A percentile compares a stretch with the other conserved stretches of the same genome.
Evolutionary conservation across 2,797 vertebrate genomes (phyloP).

Genomic region (Darevskia nairensis): DNA sequence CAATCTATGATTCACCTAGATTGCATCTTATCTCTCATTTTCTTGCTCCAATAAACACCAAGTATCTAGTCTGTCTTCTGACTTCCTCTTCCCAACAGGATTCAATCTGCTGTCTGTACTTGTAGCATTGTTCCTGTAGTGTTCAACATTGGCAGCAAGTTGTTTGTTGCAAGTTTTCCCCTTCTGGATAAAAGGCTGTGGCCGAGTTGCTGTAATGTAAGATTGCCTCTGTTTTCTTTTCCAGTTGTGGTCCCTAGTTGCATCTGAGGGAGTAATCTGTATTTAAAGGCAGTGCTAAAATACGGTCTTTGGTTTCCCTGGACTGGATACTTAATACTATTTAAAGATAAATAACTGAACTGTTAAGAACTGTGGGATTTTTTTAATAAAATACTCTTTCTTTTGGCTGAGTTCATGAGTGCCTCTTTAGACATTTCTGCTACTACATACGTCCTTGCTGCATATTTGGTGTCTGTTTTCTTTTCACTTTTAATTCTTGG

Average conservation of each 20-base stretch:
- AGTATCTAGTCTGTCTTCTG: slow-evolving; percentile 57
- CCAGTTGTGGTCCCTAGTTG: not conserved
- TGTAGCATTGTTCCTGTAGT: slow-evolving; percentile 41
- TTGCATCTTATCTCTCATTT: slow-evolving; percentile 63
- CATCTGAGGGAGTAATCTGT: not conserved
- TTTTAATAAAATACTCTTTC: not conserved
- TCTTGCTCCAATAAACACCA: slow-evolving; percentile 61
- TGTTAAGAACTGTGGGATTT: not conserved
- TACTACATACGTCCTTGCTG: slow-evolving; percentile 51
- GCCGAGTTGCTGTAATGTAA: not conserved
- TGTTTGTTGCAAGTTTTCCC: not conserved
- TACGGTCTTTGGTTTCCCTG: not conserved
- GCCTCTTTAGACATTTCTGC: slow-evolving; percentile 55
- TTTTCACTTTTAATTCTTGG: slow-evolving; percentile 44
- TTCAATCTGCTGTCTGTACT: slow-evolving; percentile 54
- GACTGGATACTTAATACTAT: not conserved
- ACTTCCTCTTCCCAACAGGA: slow-evolving; percentile 21
- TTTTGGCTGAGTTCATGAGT: not conserved
- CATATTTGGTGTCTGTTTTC: slow-evolving; percentile 60
- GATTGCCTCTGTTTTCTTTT: not conserved
- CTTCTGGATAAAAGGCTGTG: not conserved
- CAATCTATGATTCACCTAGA: slow-evolving; percentile 61
- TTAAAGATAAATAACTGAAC: not conserved
- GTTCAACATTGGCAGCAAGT: not conserved
- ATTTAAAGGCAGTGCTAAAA: not conserved